These are phyloP conservation scores for Lithodes maja DNA, from an alignment of 2,888 invertebrate genomes.

Conservation along the genomic window DNA sequence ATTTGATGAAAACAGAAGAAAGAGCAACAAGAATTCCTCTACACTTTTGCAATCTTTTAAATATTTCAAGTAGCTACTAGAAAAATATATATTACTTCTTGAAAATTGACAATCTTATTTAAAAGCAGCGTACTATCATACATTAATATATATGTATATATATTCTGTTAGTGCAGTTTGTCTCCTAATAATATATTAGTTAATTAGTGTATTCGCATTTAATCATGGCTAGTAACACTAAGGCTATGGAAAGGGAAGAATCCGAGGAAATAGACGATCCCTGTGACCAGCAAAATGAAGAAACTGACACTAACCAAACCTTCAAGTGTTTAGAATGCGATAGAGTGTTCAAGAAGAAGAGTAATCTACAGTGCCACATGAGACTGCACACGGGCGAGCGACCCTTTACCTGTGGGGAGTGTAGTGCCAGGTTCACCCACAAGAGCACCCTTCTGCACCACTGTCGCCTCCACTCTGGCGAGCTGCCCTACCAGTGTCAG, in stretches of 20 bases:
- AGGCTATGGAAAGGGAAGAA: neutral
- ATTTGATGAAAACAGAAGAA: no score
- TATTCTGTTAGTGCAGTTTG: no score
- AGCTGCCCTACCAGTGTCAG: conserved; percentile 31
- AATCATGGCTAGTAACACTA: neutral
- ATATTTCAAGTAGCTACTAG: no score
- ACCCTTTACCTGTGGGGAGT: conserved; percentile 24
- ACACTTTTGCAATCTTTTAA: no score
- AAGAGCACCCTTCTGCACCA: conserved; percentile 12
- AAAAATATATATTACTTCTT: no score
- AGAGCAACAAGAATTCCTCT: no score
- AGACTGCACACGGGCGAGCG: conserved; percentile 15
- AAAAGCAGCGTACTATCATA: no score
- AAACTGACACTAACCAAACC: neutral
- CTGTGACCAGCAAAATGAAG: neutral
- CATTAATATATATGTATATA: no score
- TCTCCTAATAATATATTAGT: no score
- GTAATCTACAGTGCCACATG: conserved; percentile 27
- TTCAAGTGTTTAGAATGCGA: conserved; percentile 18
- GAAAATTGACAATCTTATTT: no score
- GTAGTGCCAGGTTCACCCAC: conserved; percentile 4
- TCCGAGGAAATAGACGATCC: neutral
- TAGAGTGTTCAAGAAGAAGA: conserved; percentile 3
- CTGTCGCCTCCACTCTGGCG: conserved; percentile 23
- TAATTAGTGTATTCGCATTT: no score